These are phyloP conservation scores for Mesodorylaimus sp. DNA, from an alignment of 2,888 invertebrate species.

Conservation along the genomic window DNA sequence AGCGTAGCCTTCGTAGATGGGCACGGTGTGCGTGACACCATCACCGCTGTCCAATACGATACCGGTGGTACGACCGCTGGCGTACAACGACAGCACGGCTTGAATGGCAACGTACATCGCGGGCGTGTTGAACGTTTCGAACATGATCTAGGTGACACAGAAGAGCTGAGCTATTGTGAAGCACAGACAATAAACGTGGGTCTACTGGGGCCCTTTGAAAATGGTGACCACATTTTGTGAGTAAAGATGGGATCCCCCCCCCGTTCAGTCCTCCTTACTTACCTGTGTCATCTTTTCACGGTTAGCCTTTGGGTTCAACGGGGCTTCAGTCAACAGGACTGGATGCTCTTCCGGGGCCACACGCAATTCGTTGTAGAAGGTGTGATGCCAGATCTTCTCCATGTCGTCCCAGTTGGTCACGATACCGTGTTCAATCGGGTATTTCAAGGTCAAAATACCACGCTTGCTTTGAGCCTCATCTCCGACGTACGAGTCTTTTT, in stretches of 20 bases:
- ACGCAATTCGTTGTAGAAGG: conserved; percentile 91
- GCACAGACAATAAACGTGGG: too few species aligned
- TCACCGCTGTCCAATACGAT: conserved; percentile 78
- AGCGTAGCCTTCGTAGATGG: conserved; percentile 60
- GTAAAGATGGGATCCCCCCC: too few species aligned
- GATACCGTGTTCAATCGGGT: conserved; percentile 90
- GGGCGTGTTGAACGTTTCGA: conserved; percentile 54
- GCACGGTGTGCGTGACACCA: conserved; percentile 77
- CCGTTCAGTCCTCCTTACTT: too few species aligned
- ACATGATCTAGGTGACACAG: conserved; percentile 48
- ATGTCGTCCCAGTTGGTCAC: conserved; percentile 96
- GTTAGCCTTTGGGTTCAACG: conserved; percentile 82
- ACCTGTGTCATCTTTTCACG: conserved; percentile 72
- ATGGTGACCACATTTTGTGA: too few species aligned
- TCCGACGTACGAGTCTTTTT: conserved; percentile 36
- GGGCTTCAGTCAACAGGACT: conserved; percentile 74
- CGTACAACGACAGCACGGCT: conserved; percentile 74
- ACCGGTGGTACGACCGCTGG: conserved; percentile 80
- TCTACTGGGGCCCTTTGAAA: too few species aligned
- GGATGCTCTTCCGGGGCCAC: conserved; percentile 89
- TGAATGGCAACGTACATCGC: conserved; percentile 85
- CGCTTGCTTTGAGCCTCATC: conserved; percentile 43
- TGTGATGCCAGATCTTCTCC: conserved; percentile 98
- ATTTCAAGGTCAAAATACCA: conserved; percentile 82
- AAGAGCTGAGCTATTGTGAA: not conserved